phyloP scores from a whole-genome alignment of 2,113 vertebrate species.

The Propithecus coquereli region DNA sequence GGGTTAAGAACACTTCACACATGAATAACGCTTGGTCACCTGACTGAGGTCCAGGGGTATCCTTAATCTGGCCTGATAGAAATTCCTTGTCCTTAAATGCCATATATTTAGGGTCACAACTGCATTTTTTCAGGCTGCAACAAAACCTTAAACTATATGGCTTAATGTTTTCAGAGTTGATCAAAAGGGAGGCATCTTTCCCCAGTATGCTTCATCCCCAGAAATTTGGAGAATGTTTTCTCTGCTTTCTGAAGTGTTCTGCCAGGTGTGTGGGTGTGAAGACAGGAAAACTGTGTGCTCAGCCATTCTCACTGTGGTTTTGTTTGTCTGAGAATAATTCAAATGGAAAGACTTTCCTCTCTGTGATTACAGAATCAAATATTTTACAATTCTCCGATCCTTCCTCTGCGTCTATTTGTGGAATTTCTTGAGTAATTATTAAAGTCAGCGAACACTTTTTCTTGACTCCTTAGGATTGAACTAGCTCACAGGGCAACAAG shows the following conservation, averaged over 20 bases:
- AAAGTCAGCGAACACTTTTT: background rate
- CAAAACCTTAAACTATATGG: background rate
- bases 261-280: background rate
- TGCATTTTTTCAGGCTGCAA: background rate
- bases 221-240: background rate
- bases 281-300: conserved; percentile 1
- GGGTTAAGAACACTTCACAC: background rate
- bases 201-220: background rate
- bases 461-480: background rate
- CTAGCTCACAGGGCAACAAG: background rate
- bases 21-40: background rate
- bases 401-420: background rate
- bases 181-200: background rate
- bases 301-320: background rate
- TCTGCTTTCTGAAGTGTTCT: background rate
- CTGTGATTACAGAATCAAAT: conserved; percentile 25
- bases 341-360: conserved; percentile 19
- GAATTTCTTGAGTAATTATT: conserved; percentile 3
- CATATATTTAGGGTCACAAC: background rate
- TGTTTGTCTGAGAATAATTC: conserved; percentile 34
- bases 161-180: conserved; percentile 1
- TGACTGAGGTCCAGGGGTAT: background rate
- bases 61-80: background rate
- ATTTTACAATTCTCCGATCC: background rate
- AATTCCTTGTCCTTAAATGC: background rate